A percentile compares a stretch with the other conserved stretches of the same genome.
Evolutionary conservation across 35 echinoderm and acorn worm genomes (phyloP).

Genomic region (Apostichopus parvimensis): DNA sequence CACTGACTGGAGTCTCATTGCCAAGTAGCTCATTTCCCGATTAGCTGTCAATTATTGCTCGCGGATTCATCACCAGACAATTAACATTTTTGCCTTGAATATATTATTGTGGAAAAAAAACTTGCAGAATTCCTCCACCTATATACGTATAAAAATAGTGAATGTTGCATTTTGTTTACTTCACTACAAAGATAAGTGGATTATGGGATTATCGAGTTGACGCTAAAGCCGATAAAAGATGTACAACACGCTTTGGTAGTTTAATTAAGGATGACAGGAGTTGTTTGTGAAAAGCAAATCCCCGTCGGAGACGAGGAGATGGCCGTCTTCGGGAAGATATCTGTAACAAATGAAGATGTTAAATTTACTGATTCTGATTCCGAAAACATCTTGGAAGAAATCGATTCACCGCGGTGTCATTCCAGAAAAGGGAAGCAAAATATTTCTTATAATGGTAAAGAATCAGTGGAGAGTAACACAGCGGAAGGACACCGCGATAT

Average conservation of each 20-base stretch:
- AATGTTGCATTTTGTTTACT: too few relatives aligned
- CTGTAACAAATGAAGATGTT: background rate
- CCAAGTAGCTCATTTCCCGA: too few relatives aligned
- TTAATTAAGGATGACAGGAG: background rate
- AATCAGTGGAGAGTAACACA: background rate
- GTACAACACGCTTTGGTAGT: background rate
- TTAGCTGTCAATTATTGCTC: too few relatives aligned
- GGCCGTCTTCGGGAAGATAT: background rate
- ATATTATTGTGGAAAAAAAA: too few relatives aligned
- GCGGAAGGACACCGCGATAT: background rate
- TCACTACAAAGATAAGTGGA: background rate
- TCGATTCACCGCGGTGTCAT: conserved; percentile 2
- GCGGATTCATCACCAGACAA: too few relatives aligned
- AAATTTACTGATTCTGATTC: conserved; percentile 31
- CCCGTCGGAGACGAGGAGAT: background rate
- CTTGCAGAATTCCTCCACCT: too few relatives aligned
- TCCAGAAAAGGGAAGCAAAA: background rate
- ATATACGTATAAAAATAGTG: too few relatives aligned
- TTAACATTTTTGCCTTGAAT: too few relatives aligned
- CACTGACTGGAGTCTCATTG: too few relatives aligned
- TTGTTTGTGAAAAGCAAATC: background rate
- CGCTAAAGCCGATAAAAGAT: background rate
- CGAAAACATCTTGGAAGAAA: conserved; percentile 10
- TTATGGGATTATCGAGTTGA: background rate
- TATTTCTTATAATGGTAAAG: background rate